Conservation (phyloP, 2,113 vertebrate species). For the Lucifuga dentata region DNA sequence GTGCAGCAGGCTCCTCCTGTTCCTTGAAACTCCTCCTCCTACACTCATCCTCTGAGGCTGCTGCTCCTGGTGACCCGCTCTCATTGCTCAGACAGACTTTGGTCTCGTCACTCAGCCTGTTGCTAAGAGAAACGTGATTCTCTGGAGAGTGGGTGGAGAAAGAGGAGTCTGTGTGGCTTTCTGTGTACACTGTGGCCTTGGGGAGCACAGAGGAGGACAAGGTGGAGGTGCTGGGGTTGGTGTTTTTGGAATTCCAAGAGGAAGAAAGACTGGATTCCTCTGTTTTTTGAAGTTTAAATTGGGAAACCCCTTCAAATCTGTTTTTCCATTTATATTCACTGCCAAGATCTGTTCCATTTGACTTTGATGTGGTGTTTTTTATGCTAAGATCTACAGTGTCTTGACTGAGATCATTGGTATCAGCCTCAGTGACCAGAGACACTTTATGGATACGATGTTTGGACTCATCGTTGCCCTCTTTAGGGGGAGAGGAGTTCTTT, state of each 20-base stretch:
- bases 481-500: constrained; percentile 29
- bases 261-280: constrained; percentile 5
- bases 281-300: not conserved
- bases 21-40: constrained; percentile 54
- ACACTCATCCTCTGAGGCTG: constrained; percentile 21
- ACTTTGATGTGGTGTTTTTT: constrained; percentile 16
- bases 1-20: constrained; percentile 71
- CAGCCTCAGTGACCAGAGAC: constrained; percentile 70
- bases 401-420: not conserved
- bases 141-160: constrained; percentile 35
- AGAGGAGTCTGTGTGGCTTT: constrained; percentile 5
- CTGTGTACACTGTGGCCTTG: constrained; percentile 21
- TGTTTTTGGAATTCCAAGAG: constrained; percentile 16
- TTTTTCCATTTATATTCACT: constrained; percentile 47
- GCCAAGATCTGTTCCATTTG: not conserved
- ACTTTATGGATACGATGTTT: constrained; percentile 81
- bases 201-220: constrained; percentile 19
- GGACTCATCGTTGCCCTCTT: constrained; percentile 50
- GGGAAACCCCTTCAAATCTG: constrained; percentile 39
- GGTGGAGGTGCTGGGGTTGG: constrained; percentile 15
- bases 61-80: constrained; percentile 43
- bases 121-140: constrained; percentile 26
- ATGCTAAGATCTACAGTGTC: constrained; percentile 11
- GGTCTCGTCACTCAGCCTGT: constrained; percentile 46
- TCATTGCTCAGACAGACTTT: constrained; percentile 51